Percentiles rank a stretch among this genome's conserved stretches.
Conservation (phyloP, 1,140 invertebrate species). For the Trichomalopsis sarcophagae region DNA sequence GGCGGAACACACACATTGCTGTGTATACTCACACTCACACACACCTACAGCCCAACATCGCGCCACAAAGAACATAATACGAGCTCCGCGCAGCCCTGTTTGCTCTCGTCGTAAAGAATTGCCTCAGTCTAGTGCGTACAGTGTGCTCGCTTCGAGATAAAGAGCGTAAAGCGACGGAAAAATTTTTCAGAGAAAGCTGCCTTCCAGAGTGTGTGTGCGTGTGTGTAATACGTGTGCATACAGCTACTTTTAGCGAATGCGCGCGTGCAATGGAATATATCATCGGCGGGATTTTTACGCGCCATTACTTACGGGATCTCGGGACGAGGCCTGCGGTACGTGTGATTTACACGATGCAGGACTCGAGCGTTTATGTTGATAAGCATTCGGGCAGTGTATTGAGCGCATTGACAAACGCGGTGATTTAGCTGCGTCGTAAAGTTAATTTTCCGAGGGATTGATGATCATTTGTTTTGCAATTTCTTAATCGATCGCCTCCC, state of each 20-base stretch:
- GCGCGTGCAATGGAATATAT: slow-evolving; percentile 17
- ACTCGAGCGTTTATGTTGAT: slow-evolving; percentile 33
- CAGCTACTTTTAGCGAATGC: slow-evolving; percentile 21
- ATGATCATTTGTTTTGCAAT: slow-evolving; percentile 32
- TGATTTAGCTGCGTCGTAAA: slow-evolving; percentile 41
- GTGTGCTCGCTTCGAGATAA: not conserved
- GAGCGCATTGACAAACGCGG: slow-evolving; percentile 17
- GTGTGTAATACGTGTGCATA: not conserved
- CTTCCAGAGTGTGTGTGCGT: not conserved
- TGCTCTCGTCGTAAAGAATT: slow-evolving; percentile 47
- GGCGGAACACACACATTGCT: not conserved
- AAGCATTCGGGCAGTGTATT: slow-evolving; percentile 36
- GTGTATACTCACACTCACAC: not conserved
- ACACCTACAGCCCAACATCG: not conserved
- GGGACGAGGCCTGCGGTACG: not conserved
- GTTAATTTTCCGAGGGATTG: slow-evolving; percentile 39
- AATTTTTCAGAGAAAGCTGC: slow-evolving; percentile 37
- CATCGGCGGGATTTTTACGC: slow-evolving; percentile 41
- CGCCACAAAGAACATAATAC: slow-evolving; percentile 20
- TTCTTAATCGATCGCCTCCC: slow-evolving; percentile 18
- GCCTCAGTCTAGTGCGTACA: not conserved
- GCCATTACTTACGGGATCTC: slow-evolving; percentile 46
- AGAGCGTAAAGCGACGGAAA: slow-evolving; percentile 38
- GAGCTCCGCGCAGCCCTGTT: slow-evolving; percentile 40
- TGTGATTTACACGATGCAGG: slow-evolving; percentile 41